Base-by-base conservation (phyloP, 2,797 vertebrate genomes). In the Paratrypauchen microcephalus region DNA sequence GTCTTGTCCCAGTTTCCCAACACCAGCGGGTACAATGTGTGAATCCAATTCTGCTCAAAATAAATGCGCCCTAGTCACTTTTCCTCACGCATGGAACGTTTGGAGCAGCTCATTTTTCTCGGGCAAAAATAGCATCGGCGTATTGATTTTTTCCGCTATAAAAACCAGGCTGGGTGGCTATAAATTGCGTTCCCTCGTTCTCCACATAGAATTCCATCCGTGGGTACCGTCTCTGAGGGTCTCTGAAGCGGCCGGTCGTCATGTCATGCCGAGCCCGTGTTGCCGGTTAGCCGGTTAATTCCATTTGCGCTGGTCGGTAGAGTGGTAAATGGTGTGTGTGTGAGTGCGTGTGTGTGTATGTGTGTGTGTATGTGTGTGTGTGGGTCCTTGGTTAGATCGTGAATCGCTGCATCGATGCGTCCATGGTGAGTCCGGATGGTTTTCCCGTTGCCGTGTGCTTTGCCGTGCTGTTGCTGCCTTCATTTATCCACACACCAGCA, bases 401-500 rank as follows among this genome's bases (percentile, higher is more conserved):
- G 39, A 45, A 41, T 39, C 59, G 4, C 1, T 13, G 36, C 19
- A 12, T 39, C 36, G 12, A 5, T 62, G 59, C 36, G 1, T 41
- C n/a, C 61, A 47, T 47, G 39, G 39, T 16, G 1, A 26, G 13
- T 47, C 41, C 2, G 24, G 24, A 9, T 28, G 13, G 24, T 50
- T 26, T 26, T 7, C 21, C 60, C 36, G 36, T 41, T 41, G 36
- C 60, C n/a, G 36, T 61, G 59, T 59, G 57, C 18, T 28, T 48
- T 68, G 36, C 48, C 54, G 67, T 74, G 80, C 87, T 82, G 84
- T 77, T 73, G 81, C 85, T 80, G 76, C 78, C 79, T 81, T 32
- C 80, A 75, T 88, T 85, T 85, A 83, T 77, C 73, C 75, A 65
- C 83, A 60, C 75, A 73, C 83, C 82, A 85, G 36, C 78, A 72